Base-by-base conservation (phyloP, 2,888 invertebrate genomes). In the Coleophora flavipennella region DNA sequence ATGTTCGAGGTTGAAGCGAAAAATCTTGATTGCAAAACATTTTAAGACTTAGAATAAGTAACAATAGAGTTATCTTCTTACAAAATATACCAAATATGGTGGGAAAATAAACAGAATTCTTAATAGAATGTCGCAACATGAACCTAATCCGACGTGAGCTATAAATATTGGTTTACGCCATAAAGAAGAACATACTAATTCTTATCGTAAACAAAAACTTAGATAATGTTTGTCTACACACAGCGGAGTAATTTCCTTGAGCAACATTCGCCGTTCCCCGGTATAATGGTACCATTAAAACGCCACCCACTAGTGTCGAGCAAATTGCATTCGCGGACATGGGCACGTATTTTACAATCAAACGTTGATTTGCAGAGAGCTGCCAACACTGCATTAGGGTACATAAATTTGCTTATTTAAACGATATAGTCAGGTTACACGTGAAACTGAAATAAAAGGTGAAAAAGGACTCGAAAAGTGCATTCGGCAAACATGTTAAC, bases 291-390 rank as follows among this genome's bases (percentile, higher is more conserved):
- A 60, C 71, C 69, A 80, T 80, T 80, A 79, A 79, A 79, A 76
- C 71, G 65, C 75, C 77, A 76, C 81, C 83, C 80, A 81, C 81
- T 69, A 73, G 71, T 70, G 68, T 67, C 60, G 62, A 70, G 70
- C 76, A 78, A 80, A 78, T 79, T 79, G 77, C 77, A 73, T 74
- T 72, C 67, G 68, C 73, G 67, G 70, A 72, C 74, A 72, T 70
- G 67, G 69, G 67, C 67, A 60, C 67, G 72, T 73, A 76, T 74
- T 70, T 71, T 70, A 79, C 78, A 78, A 80, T 78, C 79, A 76
- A 77, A 80, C 71, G 75, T 77, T 80, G 77, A 80, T 79, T 80
- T 76, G 75, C 67, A 61, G 61, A 57, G 57, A 62, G 69, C 73
- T 73, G 74, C 72, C 70, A 72, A 66, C 70, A 64, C 62, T 67